Percentiles rank a stretch among this genome's conserved stretches.
Conservation (phyloP, 2,113 vertebrate species). For the Lagopus muta region DNA sequence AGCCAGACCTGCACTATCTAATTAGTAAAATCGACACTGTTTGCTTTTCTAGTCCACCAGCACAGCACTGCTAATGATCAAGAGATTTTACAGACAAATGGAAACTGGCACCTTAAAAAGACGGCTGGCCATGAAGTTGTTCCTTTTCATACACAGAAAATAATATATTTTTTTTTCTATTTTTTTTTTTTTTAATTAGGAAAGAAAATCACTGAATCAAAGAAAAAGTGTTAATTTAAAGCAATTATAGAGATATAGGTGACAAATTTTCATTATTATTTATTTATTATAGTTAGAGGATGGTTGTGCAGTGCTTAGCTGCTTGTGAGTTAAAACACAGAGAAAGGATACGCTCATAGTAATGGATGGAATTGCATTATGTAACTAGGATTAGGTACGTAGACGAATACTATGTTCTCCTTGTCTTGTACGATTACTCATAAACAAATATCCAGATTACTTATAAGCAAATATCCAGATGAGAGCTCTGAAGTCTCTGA, state of each 20-base stretch:
- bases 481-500: neutral
- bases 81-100: neutral
- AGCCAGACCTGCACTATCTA: neutral
- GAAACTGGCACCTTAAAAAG: neutral
- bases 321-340: neutral
- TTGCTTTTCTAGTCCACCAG: neutral
- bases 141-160: neutral
- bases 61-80: neutral
- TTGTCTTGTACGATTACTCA: neutral
- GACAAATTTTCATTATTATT: neutral
- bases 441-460: neutral
- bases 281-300: no score
- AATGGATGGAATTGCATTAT: neutral
- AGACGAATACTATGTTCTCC: neutral
- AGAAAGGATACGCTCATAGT: neutral
- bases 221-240: neutral
- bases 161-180: neutral
- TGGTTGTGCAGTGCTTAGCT: neutral
- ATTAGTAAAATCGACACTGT: neutral
- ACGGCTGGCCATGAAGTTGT: neutral
- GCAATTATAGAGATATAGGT: neutral
- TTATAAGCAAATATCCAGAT: neutral
- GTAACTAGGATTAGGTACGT: neutral
- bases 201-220: neutral
- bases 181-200: neutral